Evolutionary conservation across 2,888 invertebrate species (phyloP), one percentile per base, ranked within the genome.

Genomic region (Apantesis nais): DNA sequence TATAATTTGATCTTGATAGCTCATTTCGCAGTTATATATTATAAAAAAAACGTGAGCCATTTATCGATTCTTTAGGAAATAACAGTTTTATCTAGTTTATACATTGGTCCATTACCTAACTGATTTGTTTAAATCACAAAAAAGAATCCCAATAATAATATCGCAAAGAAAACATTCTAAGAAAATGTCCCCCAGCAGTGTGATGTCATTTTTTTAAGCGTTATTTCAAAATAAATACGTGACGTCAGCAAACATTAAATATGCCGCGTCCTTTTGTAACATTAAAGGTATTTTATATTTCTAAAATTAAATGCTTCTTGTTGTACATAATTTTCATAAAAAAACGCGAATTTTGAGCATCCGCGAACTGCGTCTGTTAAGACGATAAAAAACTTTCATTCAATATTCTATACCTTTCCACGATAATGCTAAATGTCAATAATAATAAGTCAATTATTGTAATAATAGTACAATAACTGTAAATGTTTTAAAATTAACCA

Each of bases 221-320:
- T 91, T 88, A 86, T 84, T 87, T 87, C 85, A 85, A 89, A 92
- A 90, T 92, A 92, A 93, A 92, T 92, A 92, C 83, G 87, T 85
- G 86, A 83, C 86, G 87, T 70, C 67, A 89, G 88, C 89, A 88
- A 87, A 89, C 84, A 86, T 85, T 87, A 88, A 88, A 89, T 85
- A 86, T 89, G 88, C 87, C 82, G 79, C 84, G 89, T 89, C 79
- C 87, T 92, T 90, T 80, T 78, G 92, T 93, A 92, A 92, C 89
- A 90, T 92, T 92, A 93, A 89, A 80, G 78, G 81, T 80, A 91
- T 92, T 92, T 90, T 88, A 92, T 93, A 93, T 91, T 90, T 92
- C 93, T 95, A 94, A 93, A 94, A 93, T 94, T 95, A 95, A 95
- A 95, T 95, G 95, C 95, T 93, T 94, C 88, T 85, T 92, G 91